phyloP scores from a whole-genome alignment of 2,797 vertebrate genomes.

The Epinephelus coioides region DNA sequence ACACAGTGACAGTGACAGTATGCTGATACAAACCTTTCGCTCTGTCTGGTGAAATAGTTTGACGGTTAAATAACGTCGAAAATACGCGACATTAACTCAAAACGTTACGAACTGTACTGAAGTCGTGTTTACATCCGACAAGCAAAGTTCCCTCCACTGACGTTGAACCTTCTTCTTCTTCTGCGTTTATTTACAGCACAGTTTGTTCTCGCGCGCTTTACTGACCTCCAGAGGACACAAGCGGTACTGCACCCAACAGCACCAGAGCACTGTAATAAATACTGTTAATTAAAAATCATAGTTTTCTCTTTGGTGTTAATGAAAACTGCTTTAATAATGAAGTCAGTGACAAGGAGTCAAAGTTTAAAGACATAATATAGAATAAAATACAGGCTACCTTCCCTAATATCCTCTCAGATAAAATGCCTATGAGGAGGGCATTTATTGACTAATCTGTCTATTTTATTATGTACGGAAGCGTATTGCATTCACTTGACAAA shows the following conservation, averaged over 20 bases:
- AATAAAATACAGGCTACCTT: too few species aligned
- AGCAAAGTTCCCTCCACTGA: conserved; percentile 60
- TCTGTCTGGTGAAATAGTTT: accelerated
- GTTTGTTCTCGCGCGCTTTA: accelerated
- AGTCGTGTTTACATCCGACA: not conserved
- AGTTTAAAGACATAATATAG: too few species aligned
- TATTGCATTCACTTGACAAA: too few species aligned
- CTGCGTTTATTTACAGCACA: not conserved
- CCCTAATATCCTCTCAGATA: too few species aligned
- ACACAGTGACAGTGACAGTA: accelerated
- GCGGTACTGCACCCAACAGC: not conserved
- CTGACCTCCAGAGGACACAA: conserved; percentile 19
- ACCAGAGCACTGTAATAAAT: too few species aligned
- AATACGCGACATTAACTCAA: not conserved
- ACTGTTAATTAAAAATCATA: too few species aligned
- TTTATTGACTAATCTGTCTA: too few species aligned
- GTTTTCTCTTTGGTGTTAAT: too few species aligned
- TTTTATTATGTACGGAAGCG: too few species aligned
- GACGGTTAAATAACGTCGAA: accelerated
- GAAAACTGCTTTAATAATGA: not conserved
- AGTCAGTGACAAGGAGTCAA: too few species aligned
- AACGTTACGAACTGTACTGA: accelerated
- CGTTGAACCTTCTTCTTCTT: conserved; percentile 55
- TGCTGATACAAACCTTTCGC: not conserved
- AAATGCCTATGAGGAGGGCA: too few species aligned